Base-by-base conservation (phyloP, 2,888 invertebrate species). In the Agonopterix heracliana region DNA sequence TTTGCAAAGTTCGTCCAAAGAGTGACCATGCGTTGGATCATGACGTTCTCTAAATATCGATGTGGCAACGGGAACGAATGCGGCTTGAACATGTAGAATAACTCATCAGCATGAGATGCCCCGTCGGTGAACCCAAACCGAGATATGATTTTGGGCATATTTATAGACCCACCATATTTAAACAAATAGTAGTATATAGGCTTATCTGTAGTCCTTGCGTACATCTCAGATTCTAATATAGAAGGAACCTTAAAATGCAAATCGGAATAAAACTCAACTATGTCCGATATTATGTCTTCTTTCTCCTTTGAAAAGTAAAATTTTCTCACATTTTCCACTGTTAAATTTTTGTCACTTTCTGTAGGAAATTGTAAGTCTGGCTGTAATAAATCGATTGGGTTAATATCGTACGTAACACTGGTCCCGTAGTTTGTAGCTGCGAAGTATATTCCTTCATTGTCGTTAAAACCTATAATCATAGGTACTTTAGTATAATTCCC, bases 1-100 rank as follows among this genome's bases (percentile, higher is more conserved):
- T 88, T 88, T 2, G 88, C 88, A 49, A 88, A 88, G 61, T 88
- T 88, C 0, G 87, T 87, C 87, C 87, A 88, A 56, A 88, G 59
- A 5, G 76, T 79, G 26, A 85, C 74, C 82, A 88, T 83, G 1
- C 77, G 64, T 41, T 65, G 63, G 44, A 81, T 74, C 82, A 85
- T 85, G 2, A 56, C 54, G 9, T 56, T 63, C 56, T 88, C 88
- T 11, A 81, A 55, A 41, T 65, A 67, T 12, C 74, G 65, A n/a
- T 75, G 71, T 0, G 84, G 81, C 41, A 84, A 50, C 0, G 85
- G 86, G 44, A 87, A 72, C 1, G 73, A 67, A 44, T 77, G 76
- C 0, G 87, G 82, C 57, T 78, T 81, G 71, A 88, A 84, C 58
- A 88, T 62, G 58, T 88, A 88, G 61, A 88, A 81, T 43, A 88